phyloP scores from a whole-genome alignment of 2,888 invertebrate species.

The Trichopoda pennipes region DNA sequence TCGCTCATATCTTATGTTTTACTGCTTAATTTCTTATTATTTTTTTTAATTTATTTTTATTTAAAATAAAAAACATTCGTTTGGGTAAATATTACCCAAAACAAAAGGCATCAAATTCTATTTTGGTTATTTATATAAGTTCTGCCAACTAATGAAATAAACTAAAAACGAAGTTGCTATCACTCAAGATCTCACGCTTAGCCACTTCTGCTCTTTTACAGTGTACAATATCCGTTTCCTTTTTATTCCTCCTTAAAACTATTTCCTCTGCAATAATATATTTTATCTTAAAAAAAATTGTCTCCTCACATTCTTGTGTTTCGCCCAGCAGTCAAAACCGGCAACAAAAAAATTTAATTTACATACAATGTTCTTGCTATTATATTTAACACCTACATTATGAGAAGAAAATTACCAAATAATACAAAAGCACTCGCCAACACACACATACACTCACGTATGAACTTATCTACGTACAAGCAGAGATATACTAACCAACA shows the following conservation, averaged over 20 bases:
- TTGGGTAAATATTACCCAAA: too few relatives aligned
- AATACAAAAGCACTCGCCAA: constrained; percentile 10
- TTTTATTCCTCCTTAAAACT: constrained; percentile 28
- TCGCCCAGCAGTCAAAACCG: constrained; percentile 7
- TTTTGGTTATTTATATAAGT: too few relatives aligned
- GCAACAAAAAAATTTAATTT: not conserved
- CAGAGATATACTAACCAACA: too few relatives aligned
- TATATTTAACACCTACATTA: constrained; percentile 59
- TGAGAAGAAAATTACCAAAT: constrained; percentile 59
- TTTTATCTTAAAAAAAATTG: constrained; percentile 34
- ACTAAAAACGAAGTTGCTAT: too few relatives aligned
- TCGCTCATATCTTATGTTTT: too few relatives aligned
- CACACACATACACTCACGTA: not conserved
- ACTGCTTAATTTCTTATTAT: too few relatives aligned
- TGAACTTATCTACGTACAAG: too few relatives aligned
- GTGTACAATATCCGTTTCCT: constrained; percentile 43
- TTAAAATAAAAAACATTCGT: too few relatives aligned
- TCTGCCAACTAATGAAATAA: too few relatives aligned
- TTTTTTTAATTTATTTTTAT: too few relatives aligned
- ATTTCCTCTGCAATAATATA: constrained; percentile 36
- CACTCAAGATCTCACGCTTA: not conserved
- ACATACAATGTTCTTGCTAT: constrained; percentile 30
- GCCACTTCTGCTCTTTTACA: not conserved
- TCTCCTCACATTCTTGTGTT: not conserved
- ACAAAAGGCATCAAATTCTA: too few relatives aligned